These are phyloP conservation scores for Corythornis cristatus DNA, from an alignment of 2,113 vertebrate genomes.

Conservation along the genomic window DNA sequence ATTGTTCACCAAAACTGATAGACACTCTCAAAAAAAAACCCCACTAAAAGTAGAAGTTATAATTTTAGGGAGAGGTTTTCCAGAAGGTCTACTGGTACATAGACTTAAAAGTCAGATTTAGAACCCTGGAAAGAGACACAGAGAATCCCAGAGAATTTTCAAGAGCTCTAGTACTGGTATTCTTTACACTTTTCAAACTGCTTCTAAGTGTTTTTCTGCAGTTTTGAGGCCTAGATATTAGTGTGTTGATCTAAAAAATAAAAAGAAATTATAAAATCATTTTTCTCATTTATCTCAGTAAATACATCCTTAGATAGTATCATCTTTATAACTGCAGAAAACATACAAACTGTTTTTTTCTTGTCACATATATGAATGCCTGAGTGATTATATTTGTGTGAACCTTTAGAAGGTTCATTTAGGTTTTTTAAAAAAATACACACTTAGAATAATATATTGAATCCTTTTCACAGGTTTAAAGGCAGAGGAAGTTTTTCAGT, in stretches of 20 bases:
- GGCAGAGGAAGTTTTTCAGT: no score
- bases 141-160: not conserved
- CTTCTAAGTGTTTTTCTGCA: rapidly evolving
- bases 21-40: not conserved
- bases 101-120: not conserved
- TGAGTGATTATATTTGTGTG: not conserved
- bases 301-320: rapidly evolving
- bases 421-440: not conserved
- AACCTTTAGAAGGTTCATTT: not conserved
- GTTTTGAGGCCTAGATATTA: not conserved
- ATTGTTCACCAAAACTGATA: not conserved
- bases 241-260: not conserved
- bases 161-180: not conserved
- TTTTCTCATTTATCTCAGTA: not conserved
- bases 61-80: not conserved
- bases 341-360: not conserved
- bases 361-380: rapidly evolving
- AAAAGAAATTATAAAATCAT: no score
- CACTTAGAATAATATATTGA: no score
- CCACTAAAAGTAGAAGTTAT: not conserved
- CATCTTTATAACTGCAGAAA: not conserved
- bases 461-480: no score
- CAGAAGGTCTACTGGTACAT: not conserved
- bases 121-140: not conserved
- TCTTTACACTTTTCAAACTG: not conserved